Percentiles rank a stretch among this genome's conserved stretches.
These are phyloP conservation scores for Oligia latruncula DNA, from an alignment of 2,888 invertebrate genomes.

Conservation along the genomic window DNA sequence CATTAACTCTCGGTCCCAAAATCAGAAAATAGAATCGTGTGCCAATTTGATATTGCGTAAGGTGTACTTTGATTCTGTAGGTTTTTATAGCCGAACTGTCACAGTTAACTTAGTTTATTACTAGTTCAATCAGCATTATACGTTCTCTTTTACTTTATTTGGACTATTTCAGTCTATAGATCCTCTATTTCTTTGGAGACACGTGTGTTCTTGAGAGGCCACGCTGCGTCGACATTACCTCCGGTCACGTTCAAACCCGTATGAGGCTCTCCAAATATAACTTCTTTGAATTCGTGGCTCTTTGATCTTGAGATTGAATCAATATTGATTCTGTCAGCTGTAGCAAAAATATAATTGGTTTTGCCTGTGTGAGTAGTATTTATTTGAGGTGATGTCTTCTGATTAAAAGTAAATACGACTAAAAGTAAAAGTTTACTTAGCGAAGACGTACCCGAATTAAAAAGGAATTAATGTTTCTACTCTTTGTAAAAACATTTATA, in stretches of 20 bases:
- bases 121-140: constrained; percentile 43
- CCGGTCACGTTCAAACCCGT: constrained; percentile 39
- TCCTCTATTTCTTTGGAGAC: constrained; percentile 34
- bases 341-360: not conserved
- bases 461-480: constrained; percentile 2
- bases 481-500: constrained; percentile 18
- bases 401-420: not conserved
- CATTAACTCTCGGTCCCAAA: constrained; percentile 11
- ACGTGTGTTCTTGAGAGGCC: constrained; percentile 34
- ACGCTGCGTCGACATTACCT: constrained; percentile 42
- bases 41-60: constrained; percentile 41
- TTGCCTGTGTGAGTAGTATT: not conserved
- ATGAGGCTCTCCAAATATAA: constrained; percentile 13
- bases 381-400: not conserved
- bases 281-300: constrained; percentile 13
- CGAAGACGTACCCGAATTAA: constrained; percentile 5
- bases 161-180: constrained; percentile 15
- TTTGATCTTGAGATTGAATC: constrained; percentile 33
- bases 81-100: constrained; percentile 39
- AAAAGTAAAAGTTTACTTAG: not conserved
- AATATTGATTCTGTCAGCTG: not conserved
- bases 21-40: constrained; percentile 17
- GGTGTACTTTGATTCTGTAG: constrained; percentile 20
- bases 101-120: constrained; percentile 42
- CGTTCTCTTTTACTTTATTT: constrained; percentile 34